Base-by-base conservation (phyloP, 2,888 invertebrate species). In the Onthophagus sagittarius region DNA sequence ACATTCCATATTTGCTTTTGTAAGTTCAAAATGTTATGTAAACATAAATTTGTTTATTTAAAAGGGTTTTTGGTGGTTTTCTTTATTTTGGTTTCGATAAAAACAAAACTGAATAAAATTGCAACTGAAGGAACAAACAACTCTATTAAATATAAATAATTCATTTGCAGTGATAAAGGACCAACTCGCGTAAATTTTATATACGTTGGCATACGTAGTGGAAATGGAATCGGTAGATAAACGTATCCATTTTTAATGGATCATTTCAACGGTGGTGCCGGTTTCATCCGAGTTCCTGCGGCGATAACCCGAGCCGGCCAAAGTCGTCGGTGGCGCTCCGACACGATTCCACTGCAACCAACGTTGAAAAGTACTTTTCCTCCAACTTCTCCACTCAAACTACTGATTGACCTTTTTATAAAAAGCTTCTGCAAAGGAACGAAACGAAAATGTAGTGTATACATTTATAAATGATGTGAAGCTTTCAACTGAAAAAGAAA, bases 191-290 rank as follows among this genome's bases (percentile, higher is more conserved):
- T 31, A 23, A 23, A 67, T 67, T 67, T 67, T 67, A 67, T 23
- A 67, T 67, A 23, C 67, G 67, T 23, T n/a, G 67, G 32, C 67
- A 67, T 23, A 67, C 67, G 67, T 32, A 67, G 67, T 32, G 67
- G 67, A 67, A 67, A 67, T 67, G 67, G 67, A 67, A 67, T 32
- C 67, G 67, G 23, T 67, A 32, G 67, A 67, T 67, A 67, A 67
- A 67, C 31, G 67, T 32, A 67, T 67, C 32, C 15, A 67, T 23
- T 23, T 67, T 67, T 67, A 67, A 67, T 67, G 67, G 32, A 67
- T 67, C 67, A 67, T 67, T 67, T 67, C 67, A 67, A 67, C 67
- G 67, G 23, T 23, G 67, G 31, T 23, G 31, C 32, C 31, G 23
- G 39, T 53, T 53, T 53, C 39, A 53, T 53, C 39, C 39, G 23